A percentile compares a stretch with the other conserved stretches of the same genome.
Conservation (phyloP, 2,797 vertebrate genomes). For the Amblyraja radiata region DNA sequence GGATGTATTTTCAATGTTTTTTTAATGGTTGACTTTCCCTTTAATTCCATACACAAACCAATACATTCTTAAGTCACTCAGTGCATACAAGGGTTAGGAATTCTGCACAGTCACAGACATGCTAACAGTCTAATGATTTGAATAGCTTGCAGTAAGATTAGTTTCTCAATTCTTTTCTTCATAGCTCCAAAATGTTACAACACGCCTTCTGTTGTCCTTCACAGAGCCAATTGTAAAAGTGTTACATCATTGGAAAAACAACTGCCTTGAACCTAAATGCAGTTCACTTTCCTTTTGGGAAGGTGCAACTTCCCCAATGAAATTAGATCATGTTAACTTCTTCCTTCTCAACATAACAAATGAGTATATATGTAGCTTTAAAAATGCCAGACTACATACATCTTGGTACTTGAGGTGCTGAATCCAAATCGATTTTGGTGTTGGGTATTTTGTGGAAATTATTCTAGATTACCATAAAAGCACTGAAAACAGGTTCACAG, state of each 20-base stretch:
- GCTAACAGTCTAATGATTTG: constrained; percentile 62
- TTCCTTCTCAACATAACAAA: constrained; percentile 2
- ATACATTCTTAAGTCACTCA: constrained; percentile 34
- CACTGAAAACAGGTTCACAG: constrained; percentile 14
- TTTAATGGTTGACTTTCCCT: constrained; percentile 31
- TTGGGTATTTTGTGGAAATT: background rate
- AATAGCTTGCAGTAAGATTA: constrained; percentile 18
- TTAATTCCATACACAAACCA: constrained; percentile 18
- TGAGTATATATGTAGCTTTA: background rate
- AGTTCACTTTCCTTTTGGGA: background rate
- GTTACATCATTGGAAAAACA: constrained; percentile 11
- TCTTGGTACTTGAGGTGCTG: background rate
- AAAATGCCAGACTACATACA: constrained; percentile 26
- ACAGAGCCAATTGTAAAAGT: background rate
- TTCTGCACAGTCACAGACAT: constrained; percentile 60
- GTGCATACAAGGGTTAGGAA: constrained; percentile 43
- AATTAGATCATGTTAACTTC: background rate
- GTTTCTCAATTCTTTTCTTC: background rate
- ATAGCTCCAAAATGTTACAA: background rate
- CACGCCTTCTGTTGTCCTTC: background rate
- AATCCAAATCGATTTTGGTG: background rate
- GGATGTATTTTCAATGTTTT: background rate
- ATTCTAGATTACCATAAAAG: background rate
- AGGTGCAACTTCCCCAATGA: too few relatives aligned
- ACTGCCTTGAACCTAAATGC: background rate